These are phyloP conservation scores for Epsilonema sp. DNA, from an alignment of 2,888 invertebrate genomes.

Conservation along the genomic window DNA sequence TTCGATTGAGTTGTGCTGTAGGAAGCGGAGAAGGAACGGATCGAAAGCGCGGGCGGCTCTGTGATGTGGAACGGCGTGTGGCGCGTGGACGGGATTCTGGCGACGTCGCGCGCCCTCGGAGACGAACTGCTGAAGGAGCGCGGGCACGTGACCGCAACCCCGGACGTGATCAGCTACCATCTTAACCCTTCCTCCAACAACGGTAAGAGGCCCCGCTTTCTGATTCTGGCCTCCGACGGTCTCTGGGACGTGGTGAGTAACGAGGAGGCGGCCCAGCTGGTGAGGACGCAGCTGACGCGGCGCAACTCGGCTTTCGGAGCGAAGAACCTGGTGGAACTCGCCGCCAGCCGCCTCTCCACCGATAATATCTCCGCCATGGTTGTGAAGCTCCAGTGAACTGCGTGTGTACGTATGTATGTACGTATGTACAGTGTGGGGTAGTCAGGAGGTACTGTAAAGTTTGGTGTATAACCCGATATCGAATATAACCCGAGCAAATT, in stretches of 20 bases:
- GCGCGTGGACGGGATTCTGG: constrained; percentile 81
- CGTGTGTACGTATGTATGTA: no score
- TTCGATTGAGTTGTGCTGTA: no score
- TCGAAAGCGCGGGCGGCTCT: constrained; percentile 81
- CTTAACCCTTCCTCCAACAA: not conserved
- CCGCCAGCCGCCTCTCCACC: constrained; percentile 70
- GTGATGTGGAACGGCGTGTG: constrained; percentile 69
- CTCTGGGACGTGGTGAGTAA: constrained; percentile 88
- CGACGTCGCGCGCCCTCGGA: constrained; percentile 77
- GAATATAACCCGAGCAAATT: no score
- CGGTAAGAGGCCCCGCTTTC: constrained; percentile 42
- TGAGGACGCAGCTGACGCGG: constrained; percentile 9
- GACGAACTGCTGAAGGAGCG: constrained; percentile 85
- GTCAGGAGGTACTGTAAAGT: no score
- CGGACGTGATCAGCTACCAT: constrained; percentile 45
- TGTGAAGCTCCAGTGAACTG: constrained; percentile 48
- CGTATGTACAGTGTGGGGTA: no score
- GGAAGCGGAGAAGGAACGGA: constrained; percentile 69
- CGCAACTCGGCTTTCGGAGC: constrained; percentile 72
- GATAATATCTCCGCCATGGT: constrained; percentile 88
- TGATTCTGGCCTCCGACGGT: constrained; percentile 81
- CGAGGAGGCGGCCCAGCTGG: constrained; percentile 50
- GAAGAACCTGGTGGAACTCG: constrained; percentile 68
- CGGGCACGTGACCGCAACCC: constrained; percentile 78
- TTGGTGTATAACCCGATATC: no score